Conservation (phyloP, 2,113 vertebrate species). For the Amphiprion ocellaris region DNA sequence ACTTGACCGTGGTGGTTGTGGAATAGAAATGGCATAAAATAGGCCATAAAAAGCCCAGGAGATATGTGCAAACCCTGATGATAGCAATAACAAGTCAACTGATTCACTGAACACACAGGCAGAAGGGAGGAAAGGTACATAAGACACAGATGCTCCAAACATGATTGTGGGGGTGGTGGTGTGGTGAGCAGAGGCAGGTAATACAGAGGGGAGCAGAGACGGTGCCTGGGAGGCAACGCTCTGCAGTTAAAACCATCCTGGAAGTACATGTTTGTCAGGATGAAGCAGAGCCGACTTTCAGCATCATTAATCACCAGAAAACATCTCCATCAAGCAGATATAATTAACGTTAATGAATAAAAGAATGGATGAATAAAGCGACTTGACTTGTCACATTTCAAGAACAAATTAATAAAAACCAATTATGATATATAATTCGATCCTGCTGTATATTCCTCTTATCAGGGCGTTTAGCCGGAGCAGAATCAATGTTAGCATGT, state of each 20-base stretch:
- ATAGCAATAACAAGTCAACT: constrained; percentile 57
- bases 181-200: not conserved
- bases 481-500: not conserved
- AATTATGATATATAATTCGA: not conserved
- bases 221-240: constrained; percentile 23
- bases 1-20: not conserved
- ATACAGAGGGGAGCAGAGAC: not conserved
- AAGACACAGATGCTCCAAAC: constrained; percentile 37
- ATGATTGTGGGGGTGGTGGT: not conserved
- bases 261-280: constrained; percentile 34
- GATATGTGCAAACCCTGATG: constrained; percentile 36
- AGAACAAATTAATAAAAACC: constrained; percentile 11
- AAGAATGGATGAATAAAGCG: no score
- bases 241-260: constrained; percentile 29
- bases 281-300: constrained; percentile 31
- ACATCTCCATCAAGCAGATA: constrained; percentile 19
- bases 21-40: constrained; percentile 56
- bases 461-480: no score
- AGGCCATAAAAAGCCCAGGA: constrained; percentile 70
- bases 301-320: constrained; percentile 52
- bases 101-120: constrained; percentile 57
- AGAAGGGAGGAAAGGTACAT: not conserved
- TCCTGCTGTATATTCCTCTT: no score
- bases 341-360: constrained; percentile 35
- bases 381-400: not conserved